Conservation (phyloP, 1,140 invertebrate genomes). For the Trichonephila inaurata region DNA sequence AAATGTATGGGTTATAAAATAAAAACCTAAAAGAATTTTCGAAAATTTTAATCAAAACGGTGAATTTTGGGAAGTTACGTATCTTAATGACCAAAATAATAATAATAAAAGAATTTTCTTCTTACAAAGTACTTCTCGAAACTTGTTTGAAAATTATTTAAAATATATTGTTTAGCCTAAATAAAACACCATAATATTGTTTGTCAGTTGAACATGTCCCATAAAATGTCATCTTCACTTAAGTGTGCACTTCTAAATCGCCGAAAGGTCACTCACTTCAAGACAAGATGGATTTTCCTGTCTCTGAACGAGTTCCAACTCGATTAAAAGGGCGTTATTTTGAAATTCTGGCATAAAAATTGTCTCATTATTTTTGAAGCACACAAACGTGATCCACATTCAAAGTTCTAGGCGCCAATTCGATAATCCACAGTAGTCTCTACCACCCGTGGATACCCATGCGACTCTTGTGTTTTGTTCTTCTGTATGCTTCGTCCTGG, state of each 20-base stretch:
- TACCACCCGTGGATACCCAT: neutral
- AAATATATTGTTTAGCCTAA: too few relatives aligned
- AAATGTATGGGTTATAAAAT: too few relatives aligned
- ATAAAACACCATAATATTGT: too few relatives aligned
- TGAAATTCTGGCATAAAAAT: slow-evolving; percentile 7
- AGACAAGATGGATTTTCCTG: neutral
- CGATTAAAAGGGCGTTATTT: neutral
- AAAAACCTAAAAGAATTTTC: too few relatives aligned
- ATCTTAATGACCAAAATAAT: too few relatives aligned
- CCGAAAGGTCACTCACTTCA: neutral
- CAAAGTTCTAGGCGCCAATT: neutral
- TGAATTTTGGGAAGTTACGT: too few relatives aligned
- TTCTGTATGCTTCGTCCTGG: neutral
- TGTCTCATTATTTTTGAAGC: neutral
- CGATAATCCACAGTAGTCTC: neutral
- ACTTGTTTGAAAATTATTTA: too few relatives aligned
- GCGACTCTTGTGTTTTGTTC: neutral
- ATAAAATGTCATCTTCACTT: too few relatives aligned
- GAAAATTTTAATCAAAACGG: too few relatives aligned
- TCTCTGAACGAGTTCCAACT: neutral
- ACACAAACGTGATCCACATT: neutral
- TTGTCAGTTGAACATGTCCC: too few relatives aligned
- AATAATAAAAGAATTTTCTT: too few relatives aligned
- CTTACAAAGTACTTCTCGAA: too few relatives aligned
- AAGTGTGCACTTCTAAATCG: neutral